Evolutionary conservation across 2,888 invertebrate genomes (phyloP).

Genomic region (Elysia crispata): DNA sequence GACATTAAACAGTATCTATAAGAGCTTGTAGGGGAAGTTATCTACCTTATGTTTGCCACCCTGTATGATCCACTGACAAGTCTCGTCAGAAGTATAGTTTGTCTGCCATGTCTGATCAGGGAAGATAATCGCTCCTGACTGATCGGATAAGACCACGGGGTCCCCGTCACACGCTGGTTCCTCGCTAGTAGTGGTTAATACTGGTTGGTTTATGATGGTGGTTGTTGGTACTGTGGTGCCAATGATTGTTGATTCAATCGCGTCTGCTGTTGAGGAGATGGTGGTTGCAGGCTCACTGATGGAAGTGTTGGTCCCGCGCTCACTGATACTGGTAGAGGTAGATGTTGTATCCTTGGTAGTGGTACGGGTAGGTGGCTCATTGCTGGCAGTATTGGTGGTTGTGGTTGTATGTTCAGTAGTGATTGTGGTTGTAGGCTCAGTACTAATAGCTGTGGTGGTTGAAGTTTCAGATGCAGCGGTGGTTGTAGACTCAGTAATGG

Average conservation of each 20-base stretch:
- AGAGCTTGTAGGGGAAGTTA: too few relatives aligned
- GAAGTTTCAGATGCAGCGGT: too few relatives aligned
- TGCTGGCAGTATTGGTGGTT: not conserved
- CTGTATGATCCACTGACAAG: slow-evolving; percentile 50
- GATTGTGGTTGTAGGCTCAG: not conserved
- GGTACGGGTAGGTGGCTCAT: not conserved
- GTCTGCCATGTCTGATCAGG: slow-evolving; percentile 37
- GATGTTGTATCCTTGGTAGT: not conserved
- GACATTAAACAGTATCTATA: too few relatives aligned
- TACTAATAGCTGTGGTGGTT: not conserved
- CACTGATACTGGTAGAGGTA: not conserved
- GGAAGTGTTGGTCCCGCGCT: too few relatives aligned
- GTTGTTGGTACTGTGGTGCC: not conserved
- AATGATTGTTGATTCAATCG: not conserved
- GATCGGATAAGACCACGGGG: slow-evolving; percentile 17
- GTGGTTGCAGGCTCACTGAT: too few relatives aligned
- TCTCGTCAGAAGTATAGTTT: slow-evolving; percentile 43
- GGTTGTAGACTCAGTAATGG: too few relatives aligned
- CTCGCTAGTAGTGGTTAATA: not conserved
- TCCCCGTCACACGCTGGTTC: slow-evolving; percentile 46
- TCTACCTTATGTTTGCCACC: slow-evolving; percentile 33
- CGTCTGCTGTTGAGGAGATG: not conserved
- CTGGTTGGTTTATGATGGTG: not conserved
- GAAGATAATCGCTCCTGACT: slow-evolving; percentile 40
- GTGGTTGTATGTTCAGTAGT: not conserved